Base-by-base conservation (phyloP, 2,113 vertebrate genomes). In the Hypanus sabinus region DNA sequence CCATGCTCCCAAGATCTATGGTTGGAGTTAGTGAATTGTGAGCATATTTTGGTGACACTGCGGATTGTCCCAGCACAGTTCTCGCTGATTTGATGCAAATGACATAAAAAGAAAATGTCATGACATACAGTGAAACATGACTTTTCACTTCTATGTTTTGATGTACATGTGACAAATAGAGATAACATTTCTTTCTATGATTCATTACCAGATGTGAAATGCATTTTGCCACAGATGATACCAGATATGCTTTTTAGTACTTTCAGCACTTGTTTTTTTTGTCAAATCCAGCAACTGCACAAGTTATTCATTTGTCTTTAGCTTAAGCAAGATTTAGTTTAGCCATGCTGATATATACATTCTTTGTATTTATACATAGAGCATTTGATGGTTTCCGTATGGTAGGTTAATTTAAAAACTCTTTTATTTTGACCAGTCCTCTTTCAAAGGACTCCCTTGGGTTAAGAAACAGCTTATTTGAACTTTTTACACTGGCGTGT, bases 311-410 rank as follows among this genome's bases (percentile, higher is more conserved):
- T 95, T 94, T 94, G 94, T 95, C 76, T 94, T 95, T 94, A 94
- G 94, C 95, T 95, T 97, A 96, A 96, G 96, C 94, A 95, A 96
- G 96, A 96, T 96, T 97, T 96, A 95, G 95, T 96, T 85, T 46
- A 46, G 46, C 46, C 46, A 80, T 75, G 95, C 95, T 95, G 93
- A 95, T 95, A 95, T 96, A 94, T 94, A 95, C 76, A 94, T 62
- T 24, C n/a, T 92, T 20, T 94, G 65, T 94, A 93, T 76, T 83
- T 62, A 46, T 71, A 71, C 57, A 38, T 46, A 18, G 22, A 24
- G 38, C 77, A 80, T 81, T 33, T 27, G 76, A 93, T 94, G 36
- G n/a, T 76, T 79, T 24, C 93, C 60, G n/a, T 55, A 71, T 93
- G 94, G 36, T 71, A 22, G 12, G 8, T 18, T 71, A 70, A 73